Conservation (phyloP, 1,140 invertebrate species). For the Fopius arisanus region DNA sequence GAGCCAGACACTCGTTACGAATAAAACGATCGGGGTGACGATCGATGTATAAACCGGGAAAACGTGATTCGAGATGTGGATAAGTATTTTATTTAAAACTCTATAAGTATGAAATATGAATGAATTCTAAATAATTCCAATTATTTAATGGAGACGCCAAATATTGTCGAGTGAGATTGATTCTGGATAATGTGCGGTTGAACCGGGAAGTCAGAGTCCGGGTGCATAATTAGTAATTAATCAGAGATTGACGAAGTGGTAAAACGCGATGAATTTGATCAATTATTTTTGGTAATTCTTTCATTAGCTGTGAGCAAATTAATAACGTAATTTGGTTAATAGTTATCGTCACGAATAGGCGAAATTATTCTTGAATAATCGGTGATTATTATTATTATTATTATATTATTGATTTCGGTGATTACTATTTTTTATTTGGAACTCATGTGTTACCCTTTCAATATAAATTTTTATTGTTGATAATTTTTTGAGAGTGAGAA, state of each 20-base stretch:
- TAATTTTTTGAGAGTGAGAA: too few relatives aligned
- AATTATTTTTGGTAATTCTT: background rate
- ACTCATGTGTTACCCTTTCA: too few relatives aligned
- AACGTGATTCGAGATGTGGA: background rate
- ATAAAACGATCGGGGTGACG: background rate
- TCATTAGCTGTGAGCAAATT: background rate
- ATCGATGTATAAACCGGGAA: background rate
- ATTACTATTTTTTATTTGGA: too few relatives aligned
- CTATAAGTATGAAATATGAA: background rate
- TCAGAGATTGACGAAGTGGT: background rate
- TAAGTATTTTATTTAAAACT: background rate
- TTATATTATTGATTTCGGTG: too few relatives aligned
- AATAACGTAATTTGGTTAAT: too few relatives aligned
- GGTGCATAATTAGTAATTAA: background rate
- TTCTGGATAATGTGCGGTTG: background rate
- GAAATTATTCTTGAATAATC: too few relatives aligned
- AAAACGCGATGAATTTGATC: background rate
- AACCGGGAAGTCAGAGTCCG: background rate
- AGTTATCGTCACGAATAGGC: too few relatives aligned
- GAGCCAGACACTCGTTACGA: background rate
- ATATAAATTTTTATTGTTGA: too few relatives aligned
- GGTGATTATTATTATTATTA: too few relatives aligned
- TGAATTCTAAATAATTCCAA: constrained; percentile 4
- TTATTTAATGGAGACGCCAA: background rate
- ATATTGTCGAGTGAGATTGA: background rate